Evolutionary conservation across 2,797 vertebrate species (phyloP).

Genomic region (Dicrostonyx torquatus): DNA sequence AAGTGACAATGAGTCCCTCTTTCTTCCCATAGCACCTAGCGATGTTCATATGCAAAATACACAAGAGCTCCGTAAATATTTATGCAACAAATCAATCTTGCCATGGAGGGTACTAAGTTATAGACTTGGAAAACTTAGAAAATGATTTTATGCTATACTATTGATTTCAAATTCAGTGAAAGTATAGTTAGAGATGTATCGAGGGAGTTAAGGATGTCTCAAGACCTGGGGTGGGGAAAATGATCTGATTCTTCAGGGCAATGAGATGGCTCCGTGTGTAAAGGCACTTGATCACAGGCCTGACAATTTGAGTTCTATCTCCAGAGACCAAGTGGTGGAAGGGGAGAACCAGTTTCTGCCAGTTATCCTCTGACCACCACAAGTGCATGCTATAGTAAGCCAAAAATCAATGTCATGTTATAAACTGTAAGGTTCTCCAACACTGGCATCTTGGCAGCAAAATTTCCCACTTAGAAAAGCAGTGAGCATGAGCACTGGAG

Average conservation of each 20-base stretch:
- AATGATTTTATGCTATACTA: not conserved
- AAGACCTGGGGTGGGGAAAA: not conserved
- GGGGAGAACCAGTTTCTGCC: not conserved
- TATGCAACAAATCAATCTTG: slow-evolving; percentile 3
- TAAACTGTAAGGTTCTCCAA: not conserved
- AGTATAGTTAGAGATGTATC: not conserved
- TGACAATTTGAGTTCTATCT: not conserved
- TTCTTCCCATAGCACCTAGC: not conserved
- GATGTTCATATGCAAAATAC: not conserved
- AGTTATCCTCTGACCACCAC: not conserved
- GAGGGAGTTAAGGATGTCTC: not conserved
- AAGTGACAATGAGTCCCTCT: not conserved
- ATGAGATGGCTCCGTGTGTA: not conserved
- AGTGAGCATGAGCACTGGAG: too few relatives aligned
- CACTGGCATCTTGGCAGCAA: not conserved
- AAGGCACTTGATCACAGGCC: not conserved
- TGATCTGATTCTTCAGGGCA: not conserved
- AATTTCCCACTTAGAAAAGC: not conserved
- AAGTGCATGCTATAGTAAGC: too few relatives aligned
- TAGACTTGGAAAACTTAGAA: not conserved
- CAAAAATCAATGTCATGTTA: not conserved
- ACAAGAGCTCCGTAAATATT: not conserved
- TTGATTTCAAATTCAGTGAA: not conserved
- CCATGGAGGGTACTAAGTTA: not conserved
- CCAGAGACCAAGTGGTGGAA: not conserved